Conservation (phyloP, 1,140 invertebrate species). For the Manduca sexta region DNA sequence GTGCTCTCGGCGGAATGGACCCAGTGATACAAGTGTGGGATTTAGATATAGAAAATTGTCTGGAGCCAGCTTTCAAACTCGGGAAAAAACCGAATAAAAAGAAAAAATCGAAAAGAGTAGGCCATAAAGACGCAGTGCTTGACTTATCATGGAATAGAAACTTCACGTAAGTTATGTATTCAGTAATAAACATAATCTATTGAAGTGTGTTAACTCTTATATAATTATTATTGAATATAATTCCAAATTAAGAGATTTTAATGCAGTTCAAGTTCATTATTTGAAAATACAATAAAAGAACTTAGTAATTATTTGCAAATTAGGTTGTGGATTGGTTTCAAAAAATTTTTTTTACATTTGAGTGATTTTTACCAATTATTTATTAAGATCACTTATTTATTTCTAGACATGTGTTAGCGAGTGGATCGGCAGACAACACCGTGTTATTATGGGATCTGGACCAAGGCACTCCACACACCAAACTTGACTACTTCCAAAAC, state of each 20-base stretch:
- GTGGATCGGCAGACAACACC: constrained; percentile 91
- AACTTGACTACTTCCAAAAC: constrained; percentile 83
- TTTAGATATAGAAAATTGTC: constrained; percentile 91
- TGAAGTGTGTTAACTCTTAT: too few species aligned
- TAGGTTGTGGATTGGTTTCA: too few species aligned
- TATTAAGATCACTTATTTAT: constrained; percentile 7
- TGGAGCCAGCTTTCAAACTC: constrained; percentile 89
- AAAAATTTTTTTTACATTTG: too few species aligned
- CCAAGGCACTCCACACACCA: constrained; percentile 81
- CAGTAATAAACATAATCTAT: neutral
- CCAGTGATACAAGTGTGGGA: constrained; percentile 96
- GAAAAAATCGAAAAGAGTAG: constrained; percentile 76
- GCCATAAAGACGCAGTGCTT: constrained; percentile 93
- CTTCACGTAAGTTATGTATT: constrained; percentile 64
- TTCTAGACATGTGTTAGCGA: constrained; percentile 90
- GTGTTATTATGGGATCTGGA: constrained; percentile 96
- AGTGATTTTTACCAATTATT: too few species aligned
- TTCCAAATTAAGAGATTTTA: too few species aligned
- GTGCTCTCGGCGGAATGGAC: constrained; percentile 93
- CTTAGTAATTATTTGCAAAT: too few species aligned
- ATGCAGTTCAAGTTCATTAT: too few species aligned
- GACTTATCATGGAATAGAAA: constrained; percentile 93
- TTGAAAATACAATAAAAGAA: too few species aligned
- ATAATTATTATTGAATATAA: too few species aligned
- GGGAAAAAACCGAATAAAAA: constrained; percentile 87